Conservation (phyloP, 2,797 vertebrate genomes). For the Micrastur ruficollis region DNA sequence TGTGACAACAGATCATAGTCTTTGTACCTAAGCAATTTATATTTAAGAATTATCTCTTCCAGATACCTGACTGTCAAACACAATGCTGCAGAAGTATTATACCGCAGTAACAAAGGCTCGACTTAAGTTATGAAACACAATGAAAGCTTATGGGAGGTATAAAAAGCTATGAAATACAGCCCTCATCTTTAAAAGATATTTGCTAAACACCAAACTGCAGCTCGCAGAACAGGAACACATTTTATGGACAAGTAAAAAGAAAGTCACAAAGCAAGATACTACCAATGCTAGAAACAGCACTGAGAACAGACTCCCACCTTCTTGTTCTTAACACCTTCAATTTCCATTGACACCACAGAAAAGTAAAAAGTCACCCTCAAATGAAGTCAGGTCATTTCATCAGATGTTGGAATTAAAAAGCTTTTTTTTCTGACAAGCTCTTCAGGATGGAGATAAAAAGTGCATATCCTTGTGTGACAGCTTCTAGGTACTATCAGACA, state of each 20-base stretch:
- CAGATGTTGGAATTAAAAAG: not conserved
- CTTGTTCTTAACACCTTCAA: not conserved
- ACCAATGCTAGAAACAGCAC: not conserved
- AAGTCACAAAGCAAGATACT: not conserved
- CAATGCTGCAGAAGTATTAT: not conserved
- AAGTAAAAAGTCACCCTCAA: not conserved
- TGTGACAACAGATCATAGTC: not conserved
- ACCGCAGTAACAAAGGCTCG: not conserved
- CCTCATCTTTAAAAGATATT: not conserved
- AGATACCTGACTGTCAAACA: not conserved
- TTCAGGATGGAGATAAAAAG: not conserved
- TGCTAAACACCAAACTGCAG: not conserved
- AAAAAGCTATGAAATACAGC: not conserved
- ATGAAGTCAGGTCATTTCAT: not conserved
- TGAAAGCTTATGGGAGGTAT: not conserved
- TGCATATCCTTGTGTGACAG: not conserved
- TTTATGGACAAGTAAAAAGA: not conserved
- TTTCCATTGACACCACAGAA: not conserved
- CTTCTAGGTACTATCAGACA: not conserved
- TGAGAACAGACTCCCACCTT: not conserved
- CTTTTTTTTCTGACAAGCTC: not conserved
- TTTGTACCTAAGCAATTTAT: not conserved
- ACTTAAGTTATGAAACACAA: not conserved
- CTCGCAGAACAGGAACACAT: not conserved
- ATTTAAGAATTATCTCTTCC: not conserved